These are phyloP conservation scores for Beris chalybata DNA, from an alignment of 2,888 invertebrate genomes.

Conservation along the genomic window DNA sequence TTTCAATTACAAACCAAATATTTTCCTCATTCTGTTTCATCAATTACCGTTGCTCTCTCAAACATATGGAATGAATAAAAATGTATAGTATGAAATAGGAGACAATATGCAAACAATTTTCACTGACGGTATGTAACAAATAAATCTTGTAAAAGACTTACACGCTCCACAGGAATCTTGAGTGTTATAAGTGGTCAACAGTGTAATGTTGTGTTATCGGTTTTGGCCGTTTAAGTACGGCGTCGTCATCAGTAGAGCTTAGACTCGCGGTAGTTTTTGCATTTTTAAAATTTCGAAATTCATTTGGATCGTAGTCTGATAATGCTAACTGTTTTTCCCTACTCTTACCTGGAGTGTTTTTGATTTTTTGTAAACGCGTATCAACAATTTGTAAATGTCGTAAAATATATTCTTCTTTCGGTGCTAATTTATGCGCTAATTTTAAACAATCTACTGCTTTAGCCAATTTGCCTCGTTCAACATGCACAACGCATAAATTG, in stretches of 20 bases:
- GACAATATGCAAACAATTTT: no score
- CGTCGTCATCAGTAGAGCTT: not conserved
- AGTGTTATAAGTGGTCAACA: slow-evolving; percentile 8
- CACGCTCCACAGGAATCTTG: no score
- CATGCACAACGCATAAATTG: slow-evolving; percentile 94
- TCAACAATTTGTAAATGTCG: slow-evolving; percentile 88
- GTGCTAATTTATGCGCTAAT: slow-evolving; percentile 79
- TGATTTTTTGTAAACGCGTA: slow-evolving; percentile 61
- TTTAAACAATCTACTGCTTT: slow-evolving; percentile 83
- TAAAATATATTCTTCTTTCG: slow-evolving; percentile 87
- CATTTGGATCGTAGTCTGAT: slow-evolving; percentile 52
- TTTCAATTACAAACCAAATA: no score
- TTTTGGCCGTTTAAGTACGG: slow-evolving; percentile 15
- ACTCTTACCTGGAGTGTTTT: slow-evolving; percentile 47
- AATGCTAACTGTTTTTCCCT: slow-evolving; percentile 51
- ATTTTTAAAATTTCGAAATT: slow-evolving; percentile 44
- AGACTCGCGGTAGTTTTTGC: not conserved
- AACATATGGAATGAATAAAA: no score
- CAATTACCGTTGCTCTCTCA: no score
- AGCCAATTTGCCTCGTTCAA: slow-evolving; percentile 85
- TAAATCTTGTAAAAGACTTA: no score
- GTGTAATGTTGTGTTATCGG: slow-evolving; percentile 17
- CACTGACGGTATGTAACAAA: no score
- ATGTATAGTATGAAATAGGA: no score
- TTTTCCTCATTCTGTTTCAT: no score